A percentile compares a stretch with the other conserved stretches of the same genome.
Evolutionary conservation across 2,797 vertebrate genomes (phyloP).

Genomic region (Harpagifer antarcticus): DNA sequence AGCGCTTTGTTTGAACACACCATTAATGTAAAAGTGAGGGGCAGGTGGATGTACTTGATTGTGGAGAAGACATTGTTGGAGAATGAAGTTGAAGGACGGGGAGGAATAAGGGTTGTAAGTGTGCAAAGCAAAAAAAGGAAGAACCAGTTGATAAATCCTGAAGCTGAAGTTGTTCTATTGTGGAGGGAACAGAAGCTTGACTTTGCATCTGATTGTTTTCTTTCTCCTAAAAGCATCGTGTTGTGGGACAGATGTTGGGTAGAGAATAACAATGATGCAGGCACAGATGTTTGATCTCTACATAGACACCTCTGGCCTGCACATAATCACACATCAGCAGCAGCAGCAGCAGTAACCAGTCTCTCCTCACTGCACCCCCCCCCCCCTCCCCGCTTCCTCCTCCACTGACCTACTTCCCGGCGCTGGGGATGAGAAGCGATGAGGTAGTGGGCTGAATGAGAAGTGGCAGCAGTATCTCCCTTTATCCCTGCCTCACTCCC

Average conservation of each 20-base stretch:
- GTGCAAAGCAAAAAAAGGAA: not conserved
- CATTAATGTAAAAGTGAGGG: not conserved
- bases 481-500: slow-evolving; percentile 50
- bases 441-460: slow-evolving; percentile 77
- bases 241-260: slow-evolving; percentile 43
- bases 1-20: no score
- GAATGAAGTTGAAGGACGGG: not conserved
- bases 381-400: slow-evolving; percentile 51
- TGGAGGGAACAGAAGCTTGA: not conserved
- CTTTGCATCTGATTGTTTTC: slow-evolving; percentile 20
- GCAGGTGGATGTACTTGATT: not conserved
- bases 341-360: slow-evolving; percentile 26
- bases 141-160: slow-evolving; percentile 13
- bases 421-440: slow-evolving; percentile 67
- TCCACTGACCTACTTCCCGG: slow-evolving; percentile 84
- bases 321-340: slow-evolving; percentile 18
- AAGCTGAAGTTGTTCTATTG: not conserved
- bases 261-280: slow-evolving; percentile 30
- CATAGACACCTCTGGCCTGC: slow-evolving; percentile 24
- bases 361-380: slow-evolving; percentile 44
- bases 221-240: slow-evolving; percentile 8
- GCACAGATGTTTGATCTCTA: slow-evolving; percentile 60
- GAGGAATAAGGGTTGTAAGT: not conserved
- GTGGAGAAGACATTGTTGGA: not conserved
- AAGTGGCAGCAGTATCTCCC: slow-evolving; percentile 76